Evolutionary conservation across 2,888 invertebrate species (phyloP).

Genomic region (Trachelus troglodyta): DNA sequence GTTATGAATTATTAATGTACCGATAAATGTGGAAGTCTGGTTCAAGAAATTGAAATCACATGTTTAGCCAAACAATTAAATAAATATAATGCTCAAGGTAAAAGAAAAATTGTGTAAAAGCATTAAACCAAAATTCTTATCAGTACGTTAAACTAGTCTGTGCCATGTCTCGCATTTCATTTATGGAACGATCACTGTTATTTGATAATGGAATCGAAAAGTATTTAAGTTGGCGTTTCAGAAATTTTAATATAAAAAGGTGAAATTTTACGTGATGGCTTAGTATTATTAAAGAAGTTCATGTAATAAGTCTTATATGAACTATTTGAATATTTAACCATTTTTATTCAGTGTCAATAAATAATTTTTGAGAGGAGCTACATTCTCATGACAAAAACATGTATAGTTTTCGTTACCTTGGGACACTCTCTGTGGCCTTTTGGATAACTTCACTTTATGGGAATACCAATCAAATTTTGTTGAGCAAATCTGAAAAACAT

Average conservation of each 20-base stretch:
- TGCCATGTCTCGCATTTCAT: not conserved
- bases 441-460: not conserved
- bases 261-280: not conserved
- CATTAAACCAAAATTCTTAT: not conserved
- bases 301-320: not conserved
- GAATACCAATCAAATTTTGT: not conserved
- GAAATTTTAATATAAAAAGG: not conserved
- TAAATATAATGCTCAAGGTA: not conserved
- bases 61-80: not conserved
- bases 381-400: not conserved
- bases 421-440: not conserved
- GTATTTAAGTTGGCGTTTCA: not conserved
- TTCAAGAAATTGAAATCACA: not conserved
- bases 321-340: not conserved
- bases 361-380: not conserved
- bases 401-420: not conserved
- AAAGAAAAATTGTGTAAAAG: not conserved
- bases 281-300: not conserved
- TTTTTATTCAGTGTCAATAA: not conserved
- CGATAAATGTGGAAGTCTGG: not conserved
- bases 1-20: not conserved
- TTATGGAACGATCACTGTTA: not conserved
- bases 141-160: not conserved
- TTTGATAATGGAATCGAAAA: not conserved
- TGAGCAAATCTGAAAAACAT: not conserved